phyloP scores from a whole-genome alignment of 1,140 invertebrate genomes.

The Ceratina calcarata region DNA sequence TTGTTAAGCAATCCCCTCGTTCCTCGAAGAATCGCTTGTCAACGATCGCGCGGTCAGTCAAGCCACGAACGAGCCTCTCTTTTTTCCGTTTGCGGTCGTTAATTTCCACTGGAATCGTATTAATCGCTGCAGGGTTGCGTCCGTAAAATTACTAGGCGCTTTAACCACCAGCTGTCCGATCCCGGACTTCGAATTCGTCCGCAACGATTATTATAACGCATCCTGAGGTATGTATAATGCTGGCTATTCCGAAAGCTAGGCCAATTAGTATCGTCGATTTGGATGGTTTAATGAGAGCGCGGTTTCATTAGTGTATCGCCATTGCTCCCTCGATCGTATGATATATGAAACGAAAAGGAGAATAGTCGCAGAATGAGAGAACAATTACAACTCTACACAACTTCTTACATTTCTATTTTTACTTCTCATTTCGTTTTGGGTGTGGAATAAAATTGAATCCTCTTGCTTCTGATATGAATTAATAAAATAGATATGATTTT shows the following conservation, averaged over 20 bases:
- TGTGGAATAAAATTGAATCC: too few relatives aligned
- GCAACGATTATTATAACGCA: constrained; percentile 67
- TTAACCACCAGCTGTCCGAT: constrained; percentile 74
- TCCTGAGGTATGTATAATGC: constrained; percentile 69
- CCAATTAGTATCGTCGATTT: constrained; percentile 73
- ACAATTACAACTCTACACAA: too few relatives aligned
- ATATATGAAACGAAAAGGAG: constrained; percentile 55
- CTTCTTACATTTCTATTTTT: too few relatives aligned
- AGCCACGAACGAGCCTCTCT: constrained; percentile 22
- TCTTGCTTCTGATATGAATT: too few relatives aligned
- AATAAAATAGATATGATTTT: too few relatives aligned
- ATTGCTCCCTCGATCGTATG: constrained; percentile 29
- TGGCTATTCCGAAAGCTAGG: constrained; percentile 71
- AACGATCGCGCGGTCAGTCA: constrained; percentile 18
- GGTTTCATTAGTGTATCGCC: constrained; percentile 65
- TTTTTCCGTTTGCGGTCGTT: constrained; percentile 64
- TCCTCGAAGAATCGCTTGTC: constrained; percentile 15
- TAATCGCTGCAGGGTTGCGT: constrained; percentile 68
- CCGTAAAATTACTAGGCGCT: constrained; percentile 71
- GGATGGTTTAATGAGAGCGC: constrained; percentile 72
- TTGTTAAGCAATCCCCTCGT: constrained; percentile 13
- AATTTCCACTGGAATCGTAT: constrained; percentile 67
- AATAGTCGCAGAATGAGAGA: background rate
- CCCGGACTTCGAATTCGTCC: constrained; percentile 57
- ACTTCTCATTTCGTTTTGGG: too few relatives aligned